Evolutionary conservation across 2,113 vertebrate species (phyloP).

Genomic region (Erpornis zantholeuca): DNA sequence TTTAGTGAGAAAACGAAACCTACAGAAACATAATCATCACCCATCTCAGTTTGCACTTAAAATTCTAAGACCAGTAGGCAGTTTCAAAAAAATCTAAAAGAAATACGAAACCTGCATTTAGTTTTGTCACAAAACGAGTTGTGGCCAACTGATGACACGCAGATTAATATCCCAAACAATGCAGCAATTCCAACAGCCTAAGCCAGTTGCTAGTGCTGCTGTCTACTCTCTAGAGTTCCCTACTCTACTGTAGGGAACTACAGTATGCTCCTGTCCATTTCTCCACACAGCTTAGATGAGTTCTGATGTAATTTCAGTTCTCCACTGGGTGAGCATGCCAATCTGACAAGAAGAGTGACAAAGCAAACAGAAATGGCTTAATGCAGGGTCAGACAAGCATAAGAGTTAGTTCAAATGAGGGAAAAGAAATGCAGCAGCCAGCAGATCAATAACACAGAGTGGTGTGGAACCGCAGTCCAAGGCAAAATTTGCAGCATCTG

Average conservation of each 20-base stretch:
- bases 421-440: background rate
- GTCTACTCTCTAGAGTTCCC: background rate
- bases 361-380: background rate
- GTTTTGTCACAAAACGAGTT: background rate
- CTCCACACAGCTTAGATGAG: background rate
- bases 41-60: background rate
- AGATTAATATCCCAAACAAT: background rate
- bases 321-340: accelerated
- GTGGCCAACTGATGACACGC: background rate
- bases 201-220: background rate
- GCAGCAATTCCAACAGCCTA: background rate
- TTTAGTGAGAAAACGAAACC: background rate
- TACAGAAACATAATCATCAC: background rate
- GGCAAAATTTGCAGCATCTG: background rate
- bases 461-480: background rate
- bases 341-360: background rate
- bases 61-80: background rate
- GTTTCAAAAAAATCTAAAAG: background rate
- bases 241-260: too few relatives aligned
- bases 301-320: background rate
- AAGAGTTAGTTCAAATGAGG: background rate
- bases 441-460: background rate
- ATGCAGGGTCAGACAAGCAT: background rate
- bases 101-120: background rate
- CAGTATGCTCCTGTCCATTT: background rate